A percentile compares a stretch with the other conserved stretches of the same genome.
Conservation (phyloP, 2,797 vertebrate genomes). For the Phataginus tricuspis region DNA sequence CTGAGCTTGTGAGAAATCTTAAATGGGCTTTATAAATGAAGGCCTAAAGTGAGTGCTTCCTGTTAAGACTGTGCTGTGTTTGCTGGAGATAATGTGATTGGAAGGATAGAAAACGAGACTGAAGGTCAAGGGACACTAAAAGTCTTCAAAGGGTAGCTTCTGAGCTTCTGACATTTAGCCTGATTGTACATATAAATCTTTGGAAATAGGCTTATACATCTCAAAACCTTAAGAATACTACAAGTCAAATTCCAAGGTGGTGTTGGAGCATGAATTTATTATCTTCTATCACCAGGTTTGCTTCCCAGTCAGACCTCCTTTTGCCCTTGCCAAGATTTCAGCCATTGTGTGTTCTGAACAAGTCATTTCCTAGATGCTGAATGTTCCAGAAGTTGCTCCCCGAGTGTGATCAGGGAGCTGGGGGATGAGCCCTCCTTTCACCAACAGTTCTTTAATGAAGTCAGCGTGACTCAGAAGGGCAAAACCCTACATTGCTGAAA, state of each 20-base stretch:
- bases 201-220: neutral
- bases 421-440: rapidly evolving
- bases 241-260: neutral
- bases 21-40: neutral
- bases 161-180: neutral
- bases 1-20: neutral
- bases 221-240: neutral
- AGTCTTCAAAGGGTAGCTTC: neutral
- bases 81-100: neutral
- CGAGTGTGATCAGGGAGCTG: neutral
- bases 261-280: neutral
- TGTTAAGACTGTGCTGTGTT: neutral
- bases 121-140: neutral
- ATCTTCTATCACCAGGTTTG: neutral
- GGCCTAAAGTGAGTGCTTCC: neutral
- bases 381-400: neutral
- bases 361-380: neutral
- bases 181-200: neutral
- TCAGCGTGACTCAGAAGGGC: neutral
- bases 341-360: neutral
- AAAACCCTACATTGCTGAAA: neutral
- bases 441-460: neutral
- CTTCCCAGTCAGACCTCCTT: neutral
- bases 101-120: neutral
- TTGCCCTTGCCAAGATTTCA: neutral